A percentile compares a stretch with the other conserved stretches of the same genome.
Evolutionary conservation across 1,140 invertebrate genomes (phyloP).

Genomic region (Lordiphosa stackelbergi): DNA sequence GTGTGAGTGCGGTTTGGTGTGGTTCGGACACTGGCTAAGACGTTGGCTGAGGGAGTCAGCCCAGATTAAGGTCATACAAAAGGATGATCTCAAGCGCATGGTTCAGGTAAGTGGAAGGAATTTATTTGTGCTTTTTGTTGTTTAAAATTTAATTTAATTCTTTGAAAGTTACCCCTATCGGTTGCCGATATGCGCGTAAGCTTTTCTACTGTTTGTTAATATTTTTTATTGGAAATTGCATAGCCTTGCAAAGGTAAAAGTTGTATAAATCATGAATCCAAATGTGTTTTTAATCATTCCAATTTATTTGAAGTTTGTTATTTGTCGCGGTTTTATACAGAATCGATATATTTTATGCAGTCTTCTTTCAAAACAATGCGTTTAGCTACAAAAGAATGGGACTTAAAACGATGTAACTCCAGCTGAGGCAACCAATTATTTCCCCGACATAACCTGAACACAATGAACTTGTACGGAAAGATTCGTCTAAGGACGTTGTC

Average conservation of each 20-base stretch:
- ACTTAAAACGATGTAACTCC: too few relatives aligned
- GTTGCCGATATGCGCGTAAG: constrained; percentile 73
- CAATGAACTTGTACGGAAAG: too few relatives aligned
- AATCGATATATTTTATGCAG: too few relatives aligned
- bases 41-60: constrained; percentile 88
- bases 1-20: constrained; percentile 92
- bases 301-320: too few relatives aligned
- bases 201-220: constrained; percentile 21
- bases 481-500: too few relatives aligned
- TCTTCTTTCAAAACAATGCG: too few relatives aligned
- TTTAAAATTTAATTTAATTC: constrained; percentile 43
- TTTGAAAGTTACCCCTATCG: constrained; percentile 67
- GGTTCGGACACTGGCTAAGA: constrained; percentile 91
- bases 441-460: too few relatives aligned
- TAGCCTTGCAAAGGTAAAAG: not conserved
- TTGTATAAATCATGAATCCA: not conserved
- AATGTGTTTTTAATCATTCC: too few relatives aligned
- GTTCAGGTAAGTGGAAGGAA: constrained; percentile 57
- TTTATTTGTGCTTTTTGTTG: not conserved
- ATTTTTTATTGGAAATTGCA: not conserved
- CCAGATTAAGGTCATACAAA: constrained; percentile 78
- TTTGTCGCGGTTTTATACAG: too few relatives aligned
- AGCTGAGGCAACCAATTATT: too few relatives aligned
- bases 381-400: too few relatives aligned
- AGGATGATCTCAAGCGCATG: constrained; percentile 75